Percentiles rank a stretch among this genome's conserved stretches.
phyloP scores from a whole-genome alignment of 2,888 invertebrate genomes.

The Theodoxus fluviatilis region DNA sequence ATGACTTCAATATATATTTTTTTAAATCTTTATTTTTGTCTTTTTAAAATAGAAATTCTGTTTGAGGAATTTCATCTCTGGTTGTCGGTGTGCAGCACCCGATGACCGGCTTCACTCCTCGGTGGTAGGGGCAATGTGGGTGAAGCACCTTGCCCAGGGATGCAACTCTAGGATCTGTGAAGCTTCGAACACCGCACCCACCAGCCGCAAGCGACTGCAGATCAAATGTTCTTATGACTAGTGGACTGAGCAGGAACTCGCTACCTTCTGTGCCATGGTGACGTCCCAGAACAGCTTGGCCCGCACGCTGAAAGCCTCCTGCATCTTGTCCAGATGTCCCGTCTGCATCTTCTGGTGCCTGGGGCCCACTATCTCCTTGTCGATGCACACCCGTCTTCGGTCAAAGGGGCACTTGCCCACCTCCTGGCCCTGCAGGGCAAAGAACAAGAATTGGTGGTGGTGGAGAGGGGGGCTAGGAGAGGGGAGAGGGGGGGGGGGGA shows the following conservation, averaged over 20 bases:
- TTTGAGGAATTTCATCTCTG: too few relatives aligned
- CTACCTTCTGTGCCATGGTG: conserved; percentile 56
- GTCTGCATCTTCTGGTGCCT: conserved; percentile 79
- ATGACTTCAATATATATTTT: too few relatives aligned
- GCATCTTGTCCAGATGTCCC: conserved; percentile 77
- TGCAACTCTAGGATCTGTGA: too few relatives aligned
- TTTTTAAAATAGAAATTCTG: too few relatives aligned
- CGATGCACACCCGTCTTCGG: conserved; percentile 78
- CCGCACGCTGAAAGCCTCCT: conserved; percentile 90
- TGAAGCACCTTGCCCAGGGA: too few relatives aligned
- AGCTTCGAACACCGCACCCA: too few relatives aligned
- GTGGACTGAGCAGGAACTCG: neutral
- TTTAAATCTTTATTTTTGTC: too few relatives aligned
- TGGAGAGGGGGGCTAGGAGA: neutral
- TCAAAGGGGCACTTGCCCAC: conserved; percentile 82
- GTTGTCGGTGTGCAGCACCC: too few relatives aligned
- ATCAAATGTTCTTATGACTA: neutral
- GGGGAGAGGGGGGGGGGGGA: neutral
- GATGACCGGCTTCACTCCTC: too few relatives aligned
- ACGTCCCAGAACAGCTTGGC: conserved; percentile 92
- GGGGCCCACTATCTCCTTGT: conserved; percentile 69
- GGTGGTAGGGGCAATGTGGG: too few relatives aligned
- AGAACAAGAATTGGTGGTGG: conserved; percentile 19
- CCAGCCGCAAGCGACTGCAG: too few relatives aligned
- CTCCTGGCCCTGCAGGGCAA: conserved; percentile 74